These are phyloP conservation scores for Toxostoma redivivum DNA, from an alignment of 2,113 vertebrate genomes.

Conservation along the genomic window DNA sequence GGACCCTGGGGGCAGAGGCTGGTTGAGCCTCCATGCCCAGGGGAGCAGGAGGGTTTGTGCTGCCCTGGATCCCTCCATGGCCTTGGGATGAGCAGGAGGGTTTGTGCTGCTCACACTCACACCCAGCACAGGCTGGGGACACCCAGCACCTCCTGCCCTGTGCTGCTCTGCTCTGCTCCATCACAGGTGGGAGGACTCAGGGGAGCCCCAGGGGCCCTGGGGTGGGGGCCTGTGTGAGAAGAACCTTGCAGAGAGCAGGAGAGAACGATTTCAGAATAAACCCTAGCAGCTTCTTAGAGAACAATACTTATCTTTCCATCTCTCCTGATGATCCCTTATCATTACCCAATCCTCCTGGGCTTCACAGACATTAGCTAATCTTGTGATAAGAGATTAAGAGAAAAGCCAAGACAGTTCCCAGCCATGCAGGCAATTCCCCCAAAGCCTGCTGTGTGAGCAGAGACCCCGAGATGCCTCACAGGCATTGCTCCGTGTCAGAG, in stretches of 20 bases:
- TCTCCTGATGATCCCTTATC: conserved; percentile 12
- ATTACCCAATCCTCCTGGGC: conserved; percentile 20
- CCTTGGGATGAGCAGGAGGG: not conserved
- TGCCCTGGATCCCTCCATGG: too few species aligned
- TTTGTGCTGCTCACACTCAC: not conserved
- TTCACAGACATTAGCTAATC: conserved; percentile 12
- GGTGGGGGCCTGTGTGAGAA: not conserved
- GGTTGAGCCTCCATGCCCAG: too few species aligned
- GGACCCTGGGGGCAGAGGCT: not conserved
- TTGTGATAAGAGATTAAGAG: conserved; percentile 42
- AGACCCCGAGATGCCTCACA: not conserved
- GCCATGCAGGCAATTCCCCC: not conserved
- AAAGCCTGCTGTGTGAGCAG: not conserved
- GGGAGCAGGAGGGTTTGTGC: not conserved
- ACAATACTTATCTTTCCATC: conserved; percentile 23
- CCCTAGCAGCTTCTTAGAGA: not conserved
- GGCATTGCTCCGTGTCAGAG: not conserved
- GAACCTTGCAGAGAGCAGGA: not conserved
- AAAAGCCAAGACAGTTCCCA: not conserved
- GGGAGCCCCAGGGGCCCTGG: not conserved
- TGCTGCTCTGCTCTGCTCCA: not conserved
- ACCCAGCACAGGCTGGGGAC: accelerated
- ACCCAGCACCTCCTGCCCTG: not conserved
- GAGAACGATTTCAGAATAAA: not conserved
- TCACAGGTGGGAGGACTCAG: accelerated